Conservation (phyloP, 53 echinoderm and acorn worm genomes). For the Echinarachnius parma region DNA sequence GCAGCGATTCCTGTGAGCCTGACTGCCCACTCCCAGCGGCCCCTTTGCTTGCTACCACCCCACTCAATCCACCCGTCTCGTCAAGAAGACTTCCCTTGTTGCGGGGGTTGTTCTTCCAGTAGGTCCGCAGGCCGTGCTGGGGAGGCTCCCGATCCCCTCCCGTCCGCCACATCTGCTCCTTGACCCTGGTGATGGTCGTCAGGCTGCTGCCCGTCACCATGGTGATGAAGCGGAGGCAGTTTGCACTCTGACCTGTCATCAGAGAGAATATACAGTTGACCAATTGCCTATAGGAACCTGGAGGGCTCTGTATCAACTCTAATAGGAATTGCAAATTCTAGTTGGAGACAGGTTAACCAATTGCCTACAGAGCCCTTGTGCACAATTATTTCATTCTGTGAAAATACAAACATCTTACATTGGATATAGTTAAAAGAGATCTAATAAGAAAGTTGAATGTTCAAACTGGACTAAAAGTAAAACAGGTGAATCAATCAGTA, state of each 20-base stretch:
- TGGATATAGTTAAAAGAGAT: too few relatives aligned
- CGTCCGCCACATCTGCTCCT: slow-evolving; percentile 83
- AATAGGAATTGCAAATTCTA: too few relatives aligned
- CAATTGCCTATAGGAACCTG: too few relatives aligned
- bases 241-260: slow-evolving; percentile 85
- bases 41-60: neutral
- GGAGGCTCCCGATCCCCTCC: slow-evolving; percentile 97
- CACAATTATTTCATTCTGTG: too few relatives aligned
- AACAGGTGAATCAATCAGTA: too few relatives aligned
- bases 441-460: too few relatives aligned
- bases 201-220: slow-evolving; percentile 95
- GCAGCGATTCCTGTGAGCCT: neutral
- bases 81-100: slow-evolving; percentile 47
- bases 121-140: slow-evolving; percentile 86
- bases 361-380: too few relatives aligned
- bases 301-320: too few relatives aligned
- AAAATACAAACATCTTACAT: too few relatives aligned
- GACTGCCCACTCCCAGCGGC: slow-evolving; percentile 16
- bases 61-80: slow-evolving; percentile 3
- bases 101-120: slow-evolving; percentile 86
- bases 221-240: slow-evolving; percentile 90
- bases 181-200: slow-evolving; percentile 86
- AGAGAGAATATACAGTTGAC: too few relatives aligned
- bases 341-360: too few relatives aligned
- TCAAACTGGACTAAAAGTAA: too few relatives aligned